These are phyloP conservation scores for Ceratotherium simum DNA, from an alignment of 2,113 vertebrate species.

Conservation along the genomic window DNA sequence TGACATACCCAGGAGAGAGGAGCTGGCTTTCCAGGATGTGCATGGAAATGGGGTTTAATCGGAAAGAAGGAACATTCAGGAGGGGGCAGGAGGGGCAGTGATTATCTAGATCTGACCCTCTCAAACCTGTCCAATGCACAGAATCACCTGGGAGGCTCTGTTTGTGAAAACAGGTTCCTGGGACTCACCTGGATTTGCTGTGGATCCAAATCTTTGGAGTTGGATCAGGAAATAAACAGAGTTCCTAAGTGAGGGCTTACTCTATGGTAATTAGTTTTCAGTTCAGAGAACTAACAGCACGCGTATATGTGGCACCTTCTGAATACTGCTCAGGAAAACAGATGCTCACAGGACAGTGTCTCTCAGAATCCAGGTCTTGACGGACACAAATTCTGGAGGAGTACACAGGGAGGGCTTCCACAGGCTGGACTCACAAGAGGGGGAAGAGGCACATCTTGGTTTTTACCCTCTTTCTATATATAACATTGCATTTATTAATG, in stretches of 20 bases:
- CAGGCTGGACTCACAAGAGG: neutral
- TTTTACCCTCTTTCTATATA: neutral
- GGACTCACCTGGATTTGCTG: neutral
- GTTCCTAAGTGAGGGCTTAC: neutral
- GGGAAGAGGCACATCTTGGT: too few relatives aligned
- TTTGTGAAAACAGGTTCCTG: neutral
- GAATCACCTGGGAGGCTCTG: fast-evolving
- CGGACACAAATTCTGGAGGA: fast-evolving
- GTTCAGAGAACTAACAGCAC: neutral
- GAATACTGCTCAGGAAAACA: neutral
- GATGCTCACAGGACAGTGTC: too few relatives aligned
- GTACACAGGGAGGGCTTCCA: too few relatives aligned
- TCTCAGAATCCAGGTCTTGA: neutral
- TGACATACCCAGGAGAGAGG: conserved; percentile 17
- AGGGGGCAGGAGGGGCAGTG: fast-evolving
- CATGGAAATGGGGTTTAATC: neutral
- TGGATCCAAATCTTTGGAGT: neutral
- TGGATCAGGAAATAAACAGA: neutral
- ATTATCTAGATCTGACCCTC: neutral
- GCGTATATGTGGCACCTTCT: fast-evolving
- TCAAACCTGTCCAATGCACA: fast-evolving
- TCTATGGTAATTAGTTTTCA: neutral
- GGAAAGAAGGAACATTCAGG: neutral
- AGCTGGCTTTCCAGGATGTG: conserved; percentile 1
- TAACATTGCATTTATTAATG: fast-evolving